phyloP scores from a whole-genome alignment of 2,888 invertebrate species.

The Mycogona germanica region DNA sequence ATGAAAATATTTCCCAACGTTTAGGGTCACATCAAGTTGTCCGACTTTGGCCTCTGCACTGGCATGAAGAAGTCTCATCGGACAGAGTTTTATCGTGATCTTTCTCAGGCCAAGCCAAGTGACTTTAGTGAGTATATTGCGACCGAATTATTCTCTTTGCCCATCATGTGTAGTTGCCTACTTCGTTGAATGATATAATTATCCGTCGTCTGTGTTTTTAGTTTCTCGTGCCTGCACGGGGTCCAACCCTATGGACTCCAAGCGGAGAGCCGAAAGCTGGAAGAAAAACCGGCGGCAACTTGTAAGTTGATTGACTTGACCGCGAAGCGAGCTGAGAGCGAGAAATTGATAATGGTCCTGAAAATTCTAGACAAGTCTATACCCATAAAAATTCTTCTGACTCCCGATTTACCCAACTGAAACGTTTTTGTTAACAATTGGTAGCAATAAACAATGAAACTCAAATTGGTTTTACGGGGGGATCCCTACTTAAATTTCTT shows the following conservation, averaged over 20 bases:
- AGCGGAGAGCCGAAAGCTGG: conserved; percentile 97
- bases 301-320: too few species aligned
- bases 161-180: neutral
- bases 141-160: neutral
- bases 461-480: too few species aligned
- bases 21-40: conserved; percentile 88
- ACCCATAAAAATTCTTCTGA: neutral
- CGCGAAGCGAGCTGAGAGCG: too few species aligned
- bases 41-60: conserved; percentile 98
- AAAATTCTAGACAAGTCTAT: neutral
- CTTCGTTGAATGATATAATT: neutral
- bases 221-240: conserved; percentile 33
- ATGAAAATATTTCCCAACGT: conserved; percentile 24
- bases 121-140: conserved; percentile 67
- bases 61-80: conserved; percentile 97
- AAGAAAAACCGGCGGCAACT: conserved; percentile 92
- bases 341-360: conserved; percentile 4
- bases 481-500: too few species aligned
- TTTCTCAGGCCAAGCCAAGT: conserved; percentile 90
- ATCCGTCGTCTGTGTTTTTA: neutral
- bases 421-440: too few species aligned
- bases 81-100: conserved; percentile 97
- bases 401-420: too few species aligned
- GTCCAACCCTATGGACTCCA: conserved; percentile 86
- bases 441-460: too few species aligned